phyloP scores from a whole-genome alignment of 2,113 vertebrate species.

The Psammodynastes pulverulentus region DNA sequence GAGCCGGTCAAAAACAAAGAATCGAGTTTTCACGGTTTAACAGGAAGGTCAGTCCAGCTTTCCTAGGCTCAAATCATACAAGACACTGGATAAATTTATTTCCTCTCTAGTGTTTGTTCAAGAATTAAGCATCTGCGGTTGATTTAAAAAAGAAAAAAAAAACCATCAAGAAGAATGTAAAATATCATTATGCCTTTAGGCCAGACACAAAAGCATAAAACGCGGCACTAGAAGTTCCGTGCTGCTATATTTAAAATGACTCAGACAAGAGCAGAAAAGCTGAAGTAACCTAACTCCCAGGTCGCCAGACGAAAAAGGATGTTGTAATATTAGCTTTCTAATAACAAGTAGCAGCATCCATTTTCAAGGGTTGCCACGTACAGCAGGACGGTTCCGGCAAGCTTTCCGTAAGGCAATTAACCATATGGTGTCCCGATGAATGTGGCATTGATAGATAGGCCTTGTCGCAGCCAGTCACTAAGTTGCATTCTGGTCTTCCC shows the following conservation, averaged over 20 bases:
- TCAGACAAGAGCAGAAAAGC: conserved; percentile 30
- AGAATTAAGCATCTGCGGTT: background rate
- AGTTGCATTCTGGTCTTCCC: conserved; percentile 19
- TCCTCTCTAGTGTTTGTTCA: background rate
- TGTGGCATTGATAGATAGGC: conserved; percentile 70
- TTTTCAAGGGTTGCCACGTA: conserved; percentile 69
- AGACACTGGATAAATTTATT: background rate
- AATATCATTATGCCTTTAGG: background rate
- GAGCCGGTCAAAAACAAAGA: background rate
- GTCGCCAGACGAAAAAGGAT: conserved; percentile 51
- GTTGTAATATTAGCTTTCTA: conserved; percentile 67
- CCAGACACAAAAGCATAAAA: background rate
- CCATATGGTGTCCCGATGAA: conserved; percentile 79
- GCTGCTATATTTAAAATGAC: conserved; percentile 7
- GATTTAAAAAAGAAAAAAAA: background rate
- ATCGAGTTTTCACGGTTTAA: background rate
- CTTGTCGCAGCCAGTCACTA: conserved; percentile 36
- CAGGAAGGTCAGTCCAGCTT: background rate
- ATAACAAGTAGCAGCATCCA: conserved; percentile 61
- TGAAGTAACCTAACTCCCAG: conserved; percentile 60
- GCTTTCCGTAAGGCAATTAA: conserved; percentile 69
- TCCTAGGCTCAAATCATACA: background rate
- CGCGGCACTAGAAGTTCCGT: background rate
- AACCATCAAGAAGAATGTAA: background rate
- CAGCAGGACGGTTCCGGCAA: conserved; percentile 61